A percentile compares a stretch with the other conserved stretches of the same genome.
These are phyloP conservation scores for Trachelus stipa DNA, from an alignment of 2,888 invertebrate genomes.

Conservation along the genomic window DNA sequence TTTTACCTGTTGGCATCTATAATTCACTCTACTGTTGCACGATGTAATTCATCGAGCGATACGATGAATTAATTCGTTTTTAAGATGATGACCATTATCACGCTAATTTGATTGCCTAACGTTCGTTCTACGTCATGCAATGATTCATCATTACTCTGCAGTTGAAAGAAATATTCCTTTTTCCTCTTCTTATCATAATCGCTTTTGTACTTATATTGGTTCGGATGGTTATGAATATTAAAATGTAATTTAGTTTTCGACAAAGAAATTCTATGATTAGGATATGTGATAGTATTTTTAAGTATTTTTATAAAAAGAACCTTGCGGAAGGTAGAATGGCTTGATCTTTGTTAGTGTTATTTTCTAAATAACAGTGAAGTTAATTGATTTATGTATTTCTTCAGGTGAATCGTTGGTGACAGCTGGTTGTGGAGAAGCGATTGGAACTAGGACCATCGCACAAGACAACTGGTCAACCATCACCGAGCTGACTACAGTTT, in stretches of 20 bases:
- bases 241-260: not conserved
- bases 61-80: not conserved
- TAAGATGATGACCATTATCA: not conserved
- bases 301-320: not conserved
- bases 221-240: not conserved
- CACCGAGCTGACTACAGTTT: conserved; percentile 48
- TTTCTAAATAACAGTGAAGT: not conserved
- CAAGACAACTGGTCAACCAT: conserved; percentile 40
- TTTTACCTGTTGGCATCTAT: not conserved
- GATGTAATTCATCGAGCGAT: not conserved
- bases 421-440: conserved; percentile 56
- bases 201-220: not conserved
- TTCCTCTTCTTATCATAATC: not conserved
- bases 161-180: not conserved
- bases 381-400: conserved; percentile 10
- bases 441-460: conserved; percentile 52
- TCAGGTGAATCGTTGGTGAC: conserved; percentile 63
- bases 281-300: not conserved
- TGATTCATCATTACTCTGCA: not conserved
- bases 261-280: not conserved
- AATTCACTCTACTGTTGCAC: no score
- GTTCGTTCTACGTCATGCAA: not conserved
- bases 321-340: not conserved
- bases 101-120: not conserved
- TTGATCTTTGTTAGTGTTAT: not conserved